phyloP scores from a whole-genome alignment of 2,888 invertebrate genomes.

The Allophyes oxyacanthae region DNA sequence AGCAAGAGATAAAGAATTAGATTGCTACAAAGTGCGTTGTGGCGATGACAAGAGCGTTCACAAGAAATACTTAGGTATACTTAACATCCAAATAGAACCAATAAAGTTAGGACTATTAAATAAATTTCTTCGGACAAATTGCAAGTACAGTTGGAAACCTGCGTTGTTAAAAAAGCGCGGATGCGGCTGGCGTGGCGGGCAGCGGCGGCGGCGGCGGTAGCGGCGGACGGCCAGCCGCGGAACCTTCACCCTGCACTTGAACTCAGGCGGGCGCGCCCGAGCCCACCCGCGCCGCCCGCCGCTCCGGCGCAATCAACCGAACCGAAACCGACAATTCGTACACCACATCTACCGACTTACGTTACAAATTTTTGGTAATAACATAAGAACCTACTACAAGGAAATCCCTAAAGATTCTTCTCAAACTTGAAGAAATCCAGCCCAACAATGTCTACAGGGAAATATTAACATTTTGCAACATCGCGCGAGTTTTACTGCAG shows the following conservation, averaged over 20 bases:
- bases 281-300: constrained; percentile 63
- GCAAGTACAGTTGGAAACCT: constrained; percentile 32
- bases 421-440: constrained; percentile 18
- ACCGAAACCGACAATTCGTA: constrained; percentile 72
- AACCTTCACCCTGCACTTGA: constrained; percentile 89
- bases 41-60: too few relatives aligned
- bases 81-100: too few relatives aligned
- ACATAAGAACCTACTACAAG: neutral
- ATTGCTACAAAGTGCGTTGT: too few relatives aligned
- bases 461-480: constrained; percentile 32
- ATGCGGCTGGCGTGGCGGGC: constrained; percentile 32
- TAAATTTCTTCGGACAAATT: too few relatives aligned
- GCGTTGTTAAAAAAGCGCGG: constrained; percentile 39
- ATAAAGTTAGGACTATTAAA: too few relatives aligned
- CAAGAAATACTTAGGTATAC: too few relatives aligned
- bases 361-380: constrained; percentile 48
- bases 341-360: constrained; percentile 54
- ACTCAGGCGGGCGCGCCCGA: constrained; percentile 69
- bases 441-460: constrained; percentile 17
- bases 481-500: constrained; percentile 20
- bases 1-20: too few relatives aligned
- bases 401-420: constrained; percentile 8
- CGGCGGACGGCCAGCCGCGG: constrained; percentile 53
- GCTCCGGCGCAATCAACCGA: constrained; percentile 78
- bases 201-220: constrained; percentile 33